Evolutionary conservation across 1,140 invertebrate genomes (phyloP).

Genomic region (Drepana arcuata): DNA sequence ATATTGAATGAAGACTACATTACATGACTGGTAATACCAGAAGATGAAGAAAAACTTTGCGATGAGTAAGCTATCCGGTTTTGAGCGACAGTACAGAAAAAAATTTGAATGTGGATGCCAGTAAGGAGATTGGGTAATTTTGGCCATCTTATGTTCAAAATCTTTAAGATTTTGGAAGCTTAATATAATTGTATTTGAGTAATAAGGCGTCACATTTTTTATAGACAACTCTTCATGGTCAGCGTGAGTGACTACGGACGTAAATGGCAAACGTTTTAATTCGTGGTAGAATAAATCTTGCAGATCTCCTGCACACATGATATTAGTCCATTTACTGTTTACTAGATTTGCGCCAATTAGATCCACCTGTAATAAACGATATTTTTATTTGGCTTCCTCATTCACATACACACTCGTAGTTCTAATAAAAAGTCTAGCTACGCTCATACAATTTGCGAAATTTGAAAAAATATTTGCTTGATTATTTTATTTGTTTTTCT

Average conservation of each 20-base stretch:
- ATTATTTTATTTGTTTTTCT: too few species aligned
- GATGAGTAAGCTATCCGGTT: conserved; percentile 15
- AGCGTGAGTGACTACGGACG: conserved; percentile 24
- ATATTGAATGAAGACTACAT: conserved; percentile 41
- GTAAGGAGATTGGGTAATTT: conserved; percentile 24
- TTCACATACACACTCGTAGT: too few species aligned
- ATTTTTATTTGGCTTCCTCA: too few species aligned
- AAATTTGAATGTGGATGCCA: conserved; percentile 48
- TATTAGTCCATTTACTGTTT: too few species aligned
- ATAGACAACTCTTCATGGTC: conserved; percentile 22
- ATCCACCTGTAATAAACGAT: too few species aligned
- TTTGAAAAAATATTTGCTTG: too few species aligned
- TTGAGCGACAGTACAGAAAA: conserved; percentile 35
- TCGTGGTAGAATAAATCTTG: too few species aligned
- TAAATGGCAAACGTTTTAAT: too few species aligned
- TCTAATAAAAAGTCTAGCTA: too few species aligned
- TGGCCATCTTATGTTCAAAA: conserved; percentile 32
- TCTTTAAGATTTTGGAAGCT: conserved; percentile 26
- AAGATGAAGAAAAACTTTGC: conserved; percentile 45
- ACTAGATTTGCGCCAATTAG: too few species aligned
- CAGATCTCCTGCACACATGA: too few species aligned
- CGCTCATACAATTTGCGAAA: too few species aligned
- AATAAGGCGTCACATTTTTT: conserved; percentile 30
- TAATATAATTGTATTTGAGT: conserved; percentile 37
- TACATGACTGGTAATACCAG: conserved; percentile 41